Conservation (phyloP, 1,140 invertebrate species). For the Papilio aristodemus region DNA sequence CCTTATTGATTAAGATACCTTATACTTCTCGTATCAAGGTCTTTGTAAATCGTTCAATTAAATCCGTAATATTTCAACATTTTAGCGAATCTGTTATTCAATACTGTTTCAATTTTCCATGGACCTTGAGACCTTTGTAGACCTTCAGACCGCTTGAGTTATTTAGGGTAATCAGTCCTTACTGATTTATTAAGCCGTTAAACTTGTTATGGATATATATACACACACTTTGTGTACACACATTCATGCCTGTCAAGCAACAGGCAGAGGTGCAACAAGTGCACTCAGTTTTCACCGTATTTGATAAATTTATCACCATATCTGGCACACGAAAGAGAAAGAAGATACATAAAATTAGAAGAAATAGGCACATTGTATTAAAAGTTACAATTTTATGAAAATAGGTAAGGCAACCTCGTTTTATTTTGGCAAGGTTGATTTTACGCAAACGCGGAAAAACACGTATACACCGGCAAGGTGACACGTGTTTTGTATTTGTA, state of each 20-base stretch:
- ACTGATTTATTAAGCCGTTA: too few species aligned
- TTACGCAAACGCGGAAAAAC: background rate
- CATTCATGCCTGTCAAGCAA: too few species aligned
- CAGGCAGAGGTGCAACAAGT: too few species aligned
- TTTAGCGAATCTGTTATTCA: background rate
- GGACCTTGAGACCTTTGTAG: background rate
- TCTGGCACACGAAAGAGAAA: too few species aligned
- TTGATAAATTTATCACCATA: too few species aligned
- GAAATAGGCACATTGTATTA: too few species aligned
- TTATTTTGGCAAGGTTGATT: slow-evolving; percentile 1
- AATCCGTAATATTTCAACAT: background rate
- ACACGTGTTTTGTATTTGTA: slow-evolving; percentile 2
- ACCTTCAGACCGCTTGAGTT: background rate
- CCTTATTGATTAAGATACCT: background rate
- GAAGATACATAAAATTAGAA: too few species aligned
- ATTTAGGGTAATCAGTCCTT: too few species aligned
- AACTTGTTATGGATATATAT: too few species aligned
- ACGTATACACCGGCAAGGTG: background rate
- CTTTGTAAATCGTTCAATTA: background rate
- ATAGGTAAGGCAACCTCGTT: background rate
- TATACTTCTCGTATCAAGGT: background rate
- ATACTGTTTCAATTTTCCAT: background rate
- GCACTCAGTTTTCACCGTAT: too few species aligned
- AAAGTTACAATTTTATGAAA: too few species aligned
- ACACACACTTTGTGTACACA: too few species aligned